Conservation (phyloP, 2,888 invertebrate genomes). For the Netelia inedita region DNA sequence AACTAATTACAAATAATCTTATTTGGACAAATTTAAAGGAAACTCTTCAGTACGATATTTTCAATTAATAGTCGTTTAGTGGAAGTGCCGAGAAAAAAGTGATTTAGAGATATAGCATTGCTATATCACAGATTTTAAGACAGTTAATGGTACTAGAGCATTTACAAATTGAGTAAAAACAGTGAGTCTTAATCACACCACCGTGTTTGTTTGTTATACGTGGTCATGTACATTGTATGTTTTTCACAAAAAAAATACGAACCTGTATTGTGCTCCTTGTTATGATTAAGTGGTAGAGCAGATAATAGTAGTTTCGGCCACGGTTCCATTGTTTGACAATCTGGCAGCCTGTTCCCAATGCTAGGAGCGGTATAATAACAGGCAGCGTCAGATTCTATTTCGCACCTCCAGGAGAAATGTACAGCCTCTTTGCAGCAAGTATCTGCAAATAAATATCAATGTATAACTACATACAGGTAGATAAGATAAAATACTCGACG, state of each 20-base stretch:
- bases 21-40: too few relatives aligned
- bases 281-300: conserved; percentile 65
- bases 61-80: too few relatives aligned
- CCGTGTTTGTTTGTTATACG: background rate
- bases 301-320: conserved; percentile 74
- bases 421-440: conserved; percentile 78
- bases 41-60: too few relatives aligned
- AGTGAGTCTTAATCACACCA: background rate
- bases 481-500: background rate
- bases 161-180: too few relatives aligned
- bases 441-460: conserved; percentile 62
- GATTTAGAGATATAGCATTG: too few relatives aligned
- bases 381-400: conserved; percentile 86
- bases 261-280: conserved; percentile 46
- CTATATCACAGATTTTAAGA: too few relatives aligned
- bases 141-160: too few relatives aligned
- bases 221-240: background rate
- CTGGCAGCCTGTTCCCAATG: conserved; percentile 84
- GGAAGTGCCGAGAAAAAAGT: too few relatives aligned
- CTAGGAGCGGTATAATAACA: conserved; percentile 91
- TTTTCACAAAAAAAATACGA: background rate
- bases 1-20: too few relatives aligned
- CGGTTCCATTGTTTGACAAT: conserved; percentile 69
- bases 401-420: conserved; percentile 89
- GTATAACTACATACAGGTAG: conserved; percentile 1